Conservation (phyloP, 2,888 invertebrate genomes). For the Acronicta psi region DNA sequence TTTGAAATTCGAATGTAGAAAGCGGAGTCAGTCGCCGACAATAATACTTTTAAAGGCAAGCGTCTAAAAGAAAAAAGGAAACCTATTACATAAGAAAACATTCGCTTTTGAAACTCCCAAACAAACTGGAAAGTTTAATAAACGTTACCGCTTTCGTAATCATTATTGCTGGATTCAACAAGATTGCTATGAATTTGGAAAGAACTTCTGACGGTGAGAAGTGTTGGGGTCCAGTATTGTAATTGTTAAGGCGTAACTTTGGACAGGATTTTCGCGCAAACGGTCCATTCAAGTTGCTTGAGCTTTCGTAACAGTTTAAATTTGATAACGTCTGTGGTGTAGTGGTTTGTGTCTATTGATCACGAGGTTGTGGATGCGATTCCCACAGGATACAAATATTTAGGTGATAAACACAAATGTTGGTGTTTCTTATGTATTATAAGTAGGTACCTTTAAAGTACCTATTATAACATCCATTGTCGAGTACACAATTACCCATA, state of each 20-base stretch:
- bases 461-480: no score
- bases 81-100: slow-evolving; percentile 42
- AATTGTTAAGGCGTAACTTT: slow-evolving; percentile 55
- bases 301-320: slow-evolving; percentile 10
- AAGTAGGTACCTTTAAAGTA: no score
- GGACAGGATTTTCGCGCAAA: slow-evolving; percentile 51
- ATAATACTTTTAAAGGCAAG: slow-evolving; percentile 42
- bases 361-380: no score
- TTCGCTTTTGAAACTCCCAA: slow-evolving; percentile 34
- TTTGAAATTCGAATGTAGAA: slow-evolving; percentile 40
- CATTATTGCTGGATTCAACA: slow-evolving; percentile 50
- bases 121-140: slow-evolving; percentile 55
- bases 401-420: no score
- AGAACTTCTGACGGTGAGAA: slow-evolving; percentile 39
- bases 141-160: slow-evolving; percentile 53
- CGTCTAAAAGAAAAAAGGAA: slow-evolving; percentile 32
- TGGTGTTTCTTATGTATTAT: no score
- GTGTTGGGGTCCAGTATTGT: slow-evolving; percentile 55
- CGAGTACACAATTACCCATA: no score
- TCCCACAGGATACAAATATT: no score
- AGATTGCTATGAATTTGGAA: slow-evolving; percentile 53
- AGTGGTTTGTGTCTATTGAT: no score
- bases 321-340: no score
- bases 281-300: slow-evolving; percentile 42
- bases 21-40: slow-evolving; percentile 40